Evolutionary conservation across 2,797 vertebrate species (phyloP), one percentile per base, ranked within the genome.

Genomic region (Notoglanidium macrostoma): DNA sequence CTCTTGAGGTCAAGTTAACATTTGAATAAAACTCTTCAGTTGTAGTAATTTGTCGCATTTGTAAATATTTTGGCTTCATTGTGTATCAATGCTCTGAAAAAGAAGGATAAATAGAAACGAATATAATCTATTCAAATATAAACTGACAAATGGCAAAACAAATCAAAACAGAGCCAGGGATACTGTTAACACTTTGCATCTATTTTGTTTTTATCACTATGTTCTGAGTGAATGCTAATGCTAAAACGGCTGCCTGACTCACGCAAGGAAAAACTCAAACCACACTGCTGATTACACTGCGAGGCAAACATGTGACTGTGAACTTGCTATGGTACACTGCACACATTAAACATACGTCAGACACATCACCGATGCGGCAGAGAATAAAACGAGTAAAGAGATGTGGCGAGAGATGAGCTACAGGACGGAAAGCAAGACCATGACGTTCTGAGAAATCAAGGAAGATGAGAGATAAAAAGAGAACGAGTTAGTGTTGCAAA

Each of bases 91-190:
- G 67, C 51, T 59, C 73, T 78, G 57, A 63, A 67, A 77, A 67
- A 7, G 3, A 87, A 40, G n/a, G 32, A 21, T 76, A 87, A 83
- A 76, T 21, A 44, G 1, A 68, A 87, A 26, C 12, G 59, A n/a
- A 35, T 81, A 35, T 32, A 49, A 68, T 72, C 35, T 61, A 86
- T 51, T 79, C 51, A 55, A 80, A n/a, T 61, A n/a, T 49, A 80
- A 15, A 61, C 55, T 61, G 49, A 81, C 2, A 82, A 26, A 87
- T 54, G 26, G 40, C 23, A 65, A 19, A 59, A 80, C 9, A 57
- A 21, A 59, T 67, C 74, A 10, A 79, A 68, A 26, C 59, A 63
- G 59, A 65, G 55, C 29, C 44, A 51, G 17, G 44, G 57, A 73
- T 15, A 11, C 26, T 51, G 35, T 49, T 80, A 63, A 44, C 63